These are phyloP conservation scores for Drosophila ambigua DNA, from an alignment of 1,140 invertebrate genomes.

Conservation along the genomic window DNA sequence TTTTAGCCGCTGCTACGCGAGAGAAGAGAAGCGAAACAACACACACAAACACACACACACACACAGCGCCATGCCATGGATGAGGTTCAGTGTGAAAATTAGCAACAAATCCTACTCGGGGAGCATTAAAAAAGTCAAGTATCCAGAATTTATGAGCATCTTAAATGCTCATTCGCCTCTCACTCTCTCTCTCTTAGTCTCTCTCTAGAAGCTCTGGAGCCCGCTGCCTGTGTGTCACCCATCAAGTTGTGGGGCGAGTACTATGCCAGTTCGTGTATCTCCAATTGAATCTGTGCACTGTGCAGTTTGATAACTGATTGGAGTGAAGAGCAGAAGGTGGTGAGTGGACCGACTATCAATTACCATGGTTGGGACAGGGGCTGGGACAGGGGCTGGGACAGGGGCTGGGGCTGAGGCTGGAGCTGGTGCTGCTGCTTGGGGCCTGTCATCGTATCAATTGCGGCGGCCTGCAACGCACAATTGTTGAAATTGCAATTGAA, in stretches of 20 bases:
- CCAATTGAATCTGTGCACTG: too few relatives aligned
- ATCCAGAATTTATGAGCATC: conserved; percentile 65
- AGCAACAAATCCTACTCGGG: conserved; percentile 61
- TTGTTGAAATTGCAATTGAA: conserved; percentile 36
- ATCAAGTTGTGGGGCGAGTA: too few relatives aligned
- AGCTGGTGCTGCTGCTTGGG: too few relatives aligned
- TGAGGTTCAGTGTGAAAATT: conserved; percentile 33
- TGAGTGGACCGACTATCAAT: conserved; percentile 38
- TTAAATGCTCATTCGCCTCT: conserved; percentile 21
- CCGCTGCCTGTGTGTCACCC: too few relatives aligned
- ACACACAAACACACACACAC: neutral
- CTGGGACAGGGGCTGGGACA: too few relatives aligned
- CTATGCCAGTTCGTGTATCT: too few relatives aligned
- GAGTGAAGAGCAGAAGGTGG: too few relatives aligned
- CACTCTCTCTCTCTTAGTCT: too few relatives aligned
- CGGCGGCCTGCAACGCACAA: neutral
- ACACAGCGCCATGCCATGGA: neutral
- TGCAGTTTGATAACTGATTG: too few relatives aligned
- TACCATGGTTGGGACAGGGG: conserved; percentile 20
- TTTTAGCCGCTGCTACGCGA: conserved; percentile 52
- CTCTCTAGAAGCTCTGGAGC: too few relatives aligned
- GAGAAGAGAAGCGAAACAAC: conserved; percentile 13
- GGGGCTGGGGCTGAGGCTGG: too few relatives aligned
- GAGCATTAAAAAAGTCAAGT: conserved; percentile 68
- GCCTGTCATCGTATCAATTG: conserved; percentile 22